Percentiles rank a stretch among this genome's conserved stretches.
phyloP scores from a whole-genome alignment of 2,797 vertebrate genomes.

The Onychomys torridus region DNA sequence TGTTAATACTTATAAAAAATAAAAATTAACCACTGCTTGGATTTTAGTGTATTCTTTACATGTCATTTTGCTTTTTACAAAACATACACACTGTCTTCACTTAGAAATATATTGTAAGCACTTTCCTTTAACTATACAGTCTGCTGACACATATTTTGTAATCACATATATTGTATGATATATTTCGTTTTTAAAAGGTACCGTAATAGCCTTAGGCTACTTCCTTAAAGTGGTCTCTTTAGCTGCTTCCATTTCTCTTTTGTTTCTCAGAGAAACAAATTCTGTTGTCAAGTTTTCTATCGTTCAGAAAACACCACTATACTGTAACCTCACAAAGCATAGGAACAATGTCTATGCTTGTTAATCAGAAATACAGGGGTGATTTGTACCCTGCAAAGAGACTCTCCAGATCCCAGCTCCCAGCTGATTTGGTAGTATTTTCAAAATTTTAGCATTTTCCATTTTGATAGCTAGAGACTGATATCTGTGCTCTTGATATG shows the following conservation, averaged over 20 bases:
- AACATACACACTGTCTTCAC: constrained; percentile 16
- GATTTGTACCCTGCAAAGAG: not conserved
- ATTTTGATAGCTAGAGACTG: not conserved
- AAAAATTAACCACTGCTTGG: not conserved
- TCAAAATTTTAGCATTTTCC: not conserved
- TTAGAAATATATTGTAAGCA: constrained; percentile 31
- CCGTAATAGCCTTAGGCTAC: not conserved
- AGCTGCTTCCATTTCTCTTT: not conserved
- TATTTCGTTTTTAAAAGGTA: constrained; percentile 43
- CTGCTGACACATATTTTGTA: not conserved
- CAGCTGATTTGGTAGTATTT: not conserved
- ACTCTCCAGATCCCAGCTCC: not conserved
- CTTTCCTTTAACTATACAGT: not conserved
- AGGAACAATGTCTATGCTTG: not conserved
- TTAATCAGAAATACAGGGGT: not conserved
- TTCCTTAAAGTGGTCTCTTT: not conserved
- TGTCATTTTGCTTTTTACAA: constrained; percentile 34
- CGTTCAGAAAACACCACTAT: not conserved
- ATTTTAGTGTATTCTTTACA: constrained; percentile 28
- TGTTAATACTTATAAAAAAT: constrained; percentile 37
- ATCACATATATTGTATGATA: constrained; percentile 26
- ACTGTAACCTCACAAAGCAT: not conserved
- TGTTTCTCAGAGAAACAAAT: not conserved
- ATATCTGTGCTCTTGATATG: not conserved
- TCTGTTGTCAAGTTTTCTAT: constrained; percentile 35